Evolutionary conservation across 2,888 invertebrate genomes (phyloP), one percentile per base, ranked within the genome.

Genomic region (Ochropleura leucogaster): DNA sequence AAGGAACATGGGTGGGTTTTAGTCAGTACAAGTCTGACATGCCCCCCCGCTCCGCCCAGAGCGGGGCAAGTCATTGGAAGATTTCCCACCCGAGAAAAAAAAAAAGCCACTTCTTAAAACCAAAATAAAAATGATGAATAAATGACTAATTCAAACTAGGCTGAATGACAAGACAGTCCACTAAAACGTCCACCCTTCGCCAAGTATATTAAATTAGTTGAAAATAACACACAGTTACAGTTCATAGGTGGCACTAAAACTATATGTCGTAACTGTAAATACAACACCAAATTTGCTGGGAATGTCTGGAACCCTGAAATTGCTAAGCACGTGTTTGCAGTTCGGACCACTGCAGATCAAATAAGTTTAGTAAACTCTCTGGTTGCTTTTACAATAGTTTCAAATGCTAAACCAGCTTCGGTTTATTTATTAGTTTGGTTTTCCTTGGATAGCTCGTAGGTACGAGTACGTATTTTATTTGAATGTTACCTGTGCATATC

Each of bases 291-390:
- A 83, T 79, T 44, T n/a, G 30, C 42, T 60, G 68, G 53, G 71
- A 72, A 67, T 74, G 73, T 80, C 70, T 65, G 66, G 55, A 73
- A 78, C 44, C 64, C 67, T 72, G 85, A 77, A 86, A 79, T 80
- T 69, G 64, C 71, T 67, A 69, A 81, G 78, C 74, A 77, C 47
- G 71, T 86, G 81, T 84, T 84, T 73, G 74, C 73, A 67, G 72
- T 84, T 81, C 68, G 71, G 76, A 76, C 77, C 71, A 69, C 62
- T 62, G 78, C 87, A 76, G 87, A 81, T 85, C 87, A 81, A 85
- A 81, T 85, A 85, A 86, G 81, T 86, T 86, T 72, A 73, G 74
- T 74, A 60, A 84, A 86, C 77, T 77, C 69, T 74, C 80, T 75
- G 77, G 85, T 75, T 80, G 85, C 78, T 75, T 80, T 80, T 76